Evolutionary conservation across 1,140 invertebrate species (phyloP), one percentile per base, ranked within the genome.

Genomic region (Pseudomyrmex sp.): DNA sequence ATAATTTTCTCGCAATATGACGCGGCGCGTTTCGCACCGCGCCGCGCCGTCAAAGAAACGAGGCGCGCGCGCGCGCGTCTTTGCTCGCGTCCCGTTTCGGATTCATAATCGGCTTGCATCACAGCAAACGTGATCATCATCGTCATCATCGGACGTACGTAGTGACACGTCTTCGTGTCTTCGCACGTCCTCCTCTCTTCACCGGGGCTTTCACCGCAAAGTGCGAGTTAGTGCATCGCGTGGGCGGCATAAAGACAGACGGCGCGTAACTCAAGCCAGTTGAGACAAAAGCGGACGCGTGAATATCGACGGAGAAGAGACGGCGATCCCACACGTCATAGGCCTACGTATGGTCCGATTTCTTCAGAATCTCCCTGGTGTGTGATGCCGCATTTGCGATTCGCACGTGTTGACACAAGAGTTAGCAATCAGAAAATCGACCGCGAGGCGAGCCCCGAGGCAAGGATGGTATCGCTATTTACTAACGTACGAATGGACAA

Each of bases 181-280:
- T 80, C 66, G 76, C 66, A 20, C 46, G 66, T 80, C 54, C 68
- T 70, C 44, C 76, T 80, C 76, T 58, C n/a, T 15, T 35, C 35
- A 35, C 4, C 35, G 65, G 54, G 23, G 76, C 76, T 80, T 80
- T 80, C 76, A 80, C 66, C 66, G 76, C n/a, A 48, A 69, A 79
- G 65, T 59, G 76, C 44, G 76, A 80, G 76, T 72, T 80, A 72
- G 12, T 72, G 54, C 76, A 72, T 80, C 35, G 76, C 54, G 76
- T 80, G 66, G 66, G 76, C 66, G 76, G 52, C 68, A 59, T 72
- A 61, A 72, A 80, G 54, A 46, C 56, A 48, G 44, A 58, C 54
- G 65, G 44, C 76, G 76, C 54, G 20, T 50, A 80, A 59, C 66
- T 80, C 35, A 77, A 4, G 75, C 7, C 52, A 23, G 13, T 18